phyloP scores from a whole-genome alignment of 2,113 vertebrate genomes.

The Neogobius melanostomus region DNA sequence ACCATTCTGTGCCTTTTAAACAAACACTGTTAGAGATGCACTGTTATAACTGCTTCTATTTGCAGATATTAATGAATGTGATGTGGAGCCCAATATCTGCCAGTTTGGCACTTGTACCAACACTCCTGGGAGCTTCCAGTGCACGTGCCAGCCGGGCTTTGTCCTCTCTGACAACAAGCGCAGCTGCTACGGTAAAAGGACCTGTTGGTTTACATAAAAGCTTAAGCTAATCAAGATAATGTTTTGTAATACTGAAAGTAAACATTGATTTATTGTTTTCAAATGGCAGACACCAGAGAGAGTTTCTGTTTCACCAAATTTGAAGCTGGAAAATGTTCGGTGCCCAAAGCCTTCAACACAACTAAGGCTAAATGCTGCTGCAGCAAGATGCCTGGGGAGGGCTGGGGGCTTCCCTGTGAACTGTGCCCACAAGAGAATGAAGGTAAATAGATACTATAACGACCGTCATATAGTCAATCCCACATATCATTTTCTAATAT shows the following conservation, averaged over 20 bases:
- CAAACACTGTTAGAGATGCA: neutral
- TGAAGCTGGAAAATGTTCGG: slow-evolving; percentile 85
- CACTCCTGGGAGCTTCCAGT: slow-evolving; percentile 89
- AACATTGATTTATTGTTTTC: neutral
- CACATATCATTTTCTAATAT: slow-evolving; percentile 1
- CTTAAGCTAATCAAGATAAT: neutral
- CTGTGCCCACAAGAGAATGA: slow-evolving; percentile 86
- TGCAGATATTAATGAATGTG: slow-evolving; percentile 91
- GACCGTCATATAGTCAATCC: slow-evolving; percentile 2
- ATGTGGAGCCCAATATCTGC: slow-evolving; percentile 86
- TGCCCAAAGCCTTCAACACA: slow-evolving; percentile 90
- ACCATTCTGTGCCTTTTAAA: slow-evolving; percentile 25
- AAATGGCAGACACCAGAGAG: slow-evolving; percentile 83
- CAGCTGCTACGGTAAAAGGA: slow-evolving; percentile 87
- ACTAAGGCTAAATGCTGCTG: slow-evolving; percentile 94
- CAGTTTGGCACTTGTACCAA: slow-evolving; percentile 91
- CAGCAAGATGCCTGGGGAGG: slow-evolving; percentile 90
- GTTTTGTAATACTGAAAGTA: neutral
- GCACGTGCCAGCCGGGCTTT: slow-evolving; percentile 86
- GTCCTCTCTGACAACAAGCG: slow-evolving; percentile 88
- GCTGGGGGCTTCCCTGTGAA: slow-evolving; percentile 95
- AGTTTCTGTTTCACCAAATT: slow-evolving; percentile 96
- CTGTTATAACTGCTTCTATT: neutral
- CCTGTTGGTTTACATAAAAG: neutral
- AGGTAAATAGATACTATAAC: slow-evolving; percentile 61